Evolutionary conservation across 2,888 invertebrate genomes (phyloP).

Genomic region (Acanthosepion esculentum): DNA sequence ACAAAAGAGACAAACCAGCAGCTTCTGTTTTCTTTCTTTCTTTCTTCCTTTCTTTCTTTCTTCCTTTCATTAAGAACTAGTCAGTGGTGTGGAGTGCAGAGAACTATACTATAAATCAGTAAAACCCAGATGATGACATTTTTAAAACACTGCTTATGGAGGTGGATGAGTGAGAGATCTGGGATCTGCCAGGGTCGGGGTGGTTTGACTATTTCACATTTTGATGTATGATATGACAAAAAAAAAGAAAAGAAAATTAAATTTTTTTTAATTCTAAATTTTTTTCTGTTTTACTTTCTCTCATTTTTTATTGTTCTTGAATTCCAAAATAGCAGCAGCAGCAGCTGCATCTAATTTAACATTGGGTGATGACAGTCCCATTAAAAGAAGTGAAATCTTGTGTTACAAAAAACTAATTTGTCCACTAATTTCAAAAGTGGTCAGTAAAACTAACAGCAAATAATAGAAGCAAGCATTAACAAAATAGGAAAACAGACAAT

Average conservation of each 20-base stretch:
- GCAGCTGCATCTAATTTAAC: background rate
- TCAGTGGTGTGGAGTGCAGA: background rate
- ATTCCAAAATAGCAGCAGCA: background rate
- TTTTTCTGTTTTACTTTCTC: background rate
- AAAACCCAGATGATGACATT: conserved; percentile 7
- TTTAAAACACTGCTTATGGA: background rate
- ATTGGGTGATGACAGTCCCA: background rate
- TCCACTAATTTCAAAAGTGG: background rate
- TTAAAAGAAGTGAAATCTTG: conserved; percentile 33
- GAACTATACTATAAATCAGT: background rate
- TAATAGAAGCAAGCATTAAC: background rate
- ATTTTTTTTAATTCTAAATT: background rate
- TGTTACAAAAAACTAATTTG: background rate
- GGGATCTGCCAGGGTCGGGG: background rate
- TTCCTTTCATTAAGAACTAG: background rate
- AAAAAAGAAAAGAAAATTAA: background rate
- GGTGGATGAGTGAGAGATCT: background rate
- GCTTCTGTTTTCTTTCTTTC: too few relatives aligned
- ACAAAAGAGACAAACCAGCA: too few relatives aligned
- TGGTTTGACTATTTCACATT: background rate
- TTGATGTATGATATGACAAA: conserved; percentile 33
- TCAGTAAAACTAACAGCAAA: background rate
- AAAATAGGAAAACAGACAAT: background rate
- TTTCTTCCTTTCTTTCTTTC: background rate
- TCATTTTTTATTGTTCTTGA: background rate